A percentile compares a stretch with the other conserved stretches of the same genome.
Conservation (phyloP, 2,797 vertebrate genomes). For the Rhincodon typus region DNA sequence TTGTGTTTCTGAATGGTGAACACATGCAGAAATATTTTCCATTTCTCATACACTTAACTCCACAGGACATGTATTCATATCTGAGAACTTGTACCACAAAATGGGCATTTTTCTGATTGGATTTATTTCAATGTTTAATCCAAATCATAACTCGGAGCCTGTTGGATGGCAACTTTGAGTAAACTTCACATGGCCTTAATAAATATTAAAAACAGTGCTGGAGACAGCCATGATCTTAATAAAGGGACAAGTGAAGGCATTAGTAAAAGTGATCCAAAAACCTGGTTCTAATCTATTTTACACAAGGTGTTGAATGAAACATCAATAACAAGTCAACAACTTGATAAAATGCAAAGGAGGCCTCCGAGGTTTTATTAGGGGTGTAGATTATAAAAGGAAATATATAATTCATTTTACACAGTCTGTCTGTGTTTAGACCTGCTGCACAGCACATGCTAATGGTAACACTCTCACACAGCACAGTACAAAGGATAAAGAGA, state of each 20-base stretch:
- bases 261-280: background rate
- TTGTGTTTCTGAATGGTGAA: background rate
- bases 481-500: conserved; percentile 21
- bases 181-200: background rate
- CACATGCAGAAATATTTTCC: background rate
- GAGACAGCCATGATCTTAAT: background rate
- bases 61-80: background rate
- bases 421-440: conserved; percentile 13
- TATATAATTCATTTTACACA: conserved; percentile 19
- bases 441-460: conserved; percentile 5
- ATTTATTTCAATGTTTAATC: background rate
- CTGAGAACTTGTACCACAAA: background rate
- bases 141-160: background rate
- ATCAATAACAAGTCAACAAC: background rate
- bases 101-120: background rate
- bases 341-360: conserved; percentile 16
- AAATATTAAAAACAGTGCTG: background rate
- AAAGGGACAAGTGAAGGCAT: background rate
- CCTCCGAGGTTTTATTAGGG: background rate
- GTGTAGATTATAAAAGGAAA: no score
- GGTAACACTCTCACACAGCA: conserved; percentile 4
- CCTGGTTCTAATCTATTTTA: background rate
- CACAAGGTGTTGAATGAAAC: background rate
- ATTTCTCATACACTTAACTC: background rate
- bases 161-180: background rate